phyloP scores from a whole-genome alignment of 2,888 invertebrate genomes.

The Xylocampa areola region DNA sequence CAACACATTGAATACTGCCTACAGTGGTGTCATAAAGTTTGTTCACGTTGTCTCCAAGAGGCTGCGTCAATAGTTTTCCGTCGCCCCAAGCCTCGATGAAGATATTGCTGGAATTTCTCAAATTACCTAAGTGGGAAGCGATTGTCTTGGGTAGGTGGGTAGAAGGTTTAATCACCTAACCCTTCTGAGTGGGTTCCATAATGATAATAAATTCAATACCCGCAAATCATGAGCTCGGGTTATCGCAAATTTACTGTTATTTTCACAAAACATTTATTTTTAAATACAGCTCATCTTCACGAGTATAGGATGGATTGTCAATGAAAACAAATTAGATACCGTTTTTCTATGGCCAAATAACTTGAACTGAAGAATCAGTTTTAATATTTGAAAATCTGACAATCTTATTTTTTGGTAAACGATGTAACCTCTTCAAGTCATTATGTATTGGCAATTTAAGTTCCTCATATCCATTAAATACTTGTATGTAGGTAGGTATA shows the following conservation, averaged over 20 bases:
- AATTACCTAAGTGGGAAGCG: conserved; percentile 71
- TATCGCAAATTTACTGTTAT: conserved; percentile 57
- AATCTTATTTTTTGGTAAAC: too few species aligned
- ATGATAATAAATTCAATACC: conserved; percentile 82
- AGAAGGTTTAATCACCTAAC: conserved; percentile 77
- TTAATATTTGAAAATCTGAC: too few species aligned
- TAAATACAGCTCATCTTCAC: too few species aligned
- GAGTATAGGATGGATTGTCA: conserved; percentile 26
- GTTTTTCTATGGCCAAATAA: too few species aligned
- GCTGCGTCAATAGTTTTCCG: conserved; percentile 47
- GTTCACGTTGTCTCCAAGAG: conserved; percentile 17
- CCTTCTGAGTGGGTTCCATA: conserved; percentile 72
- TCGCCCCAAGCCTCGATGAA: conserved; percentile 42
- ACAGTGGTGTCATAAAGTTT: conserved; percentile 31
- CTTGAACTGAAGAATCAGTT: too few species aligned
- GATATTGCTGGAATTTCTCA: conserved; percentile 67
- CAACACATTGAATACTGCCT: conserved; percentile 21
- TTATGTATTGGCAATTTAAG: conserved; percentile 18
- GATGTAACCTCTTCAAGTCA: too few species aligned
- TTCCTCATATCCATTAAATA: not conserved
- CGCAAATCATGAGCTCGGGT: conserved; percentile 72
- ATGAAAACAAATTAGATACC: too few species aligned
- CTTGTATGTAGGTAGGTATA: not conserved
- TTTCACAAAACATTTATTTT: conserved; percentile 50
- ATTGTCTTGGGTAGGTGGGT: conserved; percentile 65